A percentile compares a stretch with the other conserved stretches of the same genome.
Conservation (phyloP, 2,888 invertebrate genomes). For the Orthonevra nobilis region DNA sequence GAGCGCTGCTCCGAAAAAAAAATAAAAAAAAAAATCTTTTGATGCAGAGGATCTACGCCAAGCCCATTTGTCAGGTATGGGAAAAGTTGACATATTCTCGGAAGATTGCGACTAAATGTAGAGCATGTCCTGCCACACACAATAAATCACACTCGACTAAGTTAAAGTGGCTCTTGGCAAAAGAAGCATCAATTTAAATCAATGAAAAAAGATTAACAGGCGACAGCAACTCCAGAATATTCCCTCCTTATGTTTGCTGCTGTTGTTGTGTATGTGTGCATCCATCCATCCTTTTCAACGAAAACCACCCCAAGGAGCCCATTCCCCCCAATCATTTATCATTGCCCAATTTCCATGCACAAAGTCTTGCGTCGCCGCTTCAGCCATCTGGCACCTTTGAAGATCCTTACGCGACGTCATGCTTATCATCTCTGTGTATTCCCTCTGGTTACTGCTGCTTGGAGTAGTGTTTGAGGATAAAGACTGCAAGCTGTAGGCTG, state of each 20-base stretch:
- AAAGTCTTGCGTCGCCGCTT: conserved; percentile 51
- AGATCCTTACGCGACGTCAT: conserved; percentile 21
- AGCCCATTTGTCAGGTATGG: conserved; percentile 64
- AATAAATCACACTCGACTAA: conserved; percentile 59
- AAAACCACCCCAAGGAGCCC: conserved; percentile 38
- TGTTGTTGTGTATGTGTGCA: too few species aligned
- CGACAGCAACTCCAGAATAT: conserved; percentile 44
- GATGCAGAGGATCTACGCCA: conserved; percentile 26
- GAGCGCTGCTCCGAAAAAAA: background rate
- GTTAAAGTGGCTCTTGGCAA: conserved; percentile 53
- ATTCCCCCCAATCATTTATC: conserved; percentile 57
- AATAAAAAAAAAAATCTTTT: conserved; percentile 21
- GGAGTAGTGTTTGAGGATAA: conserved; percentile 66
- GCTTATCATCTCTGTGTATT: too few species aligned
- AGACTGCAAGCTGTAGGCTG: conserved; percentile 66
- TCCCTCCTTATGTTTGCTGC: too few species aligned
- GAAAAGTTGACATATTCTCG: conserved; percentile 55
- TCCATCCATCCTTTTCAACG: conserved; percentile 52
- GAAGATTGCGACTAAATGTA: conserved; percentile 55
- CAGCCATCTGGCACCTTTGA: conserved; percentile 60
- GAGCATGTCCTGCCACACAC: conserved; percentile 69
- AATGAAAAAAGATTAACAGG: conserved; percentile 70
- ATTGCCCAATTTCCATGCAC: conserved; percentile 58
- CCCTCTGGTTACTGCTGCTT: conserved; percentile 4
- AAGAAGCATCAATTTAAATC: conserved; percentile 69